These are phyloP conservation scores for Acrocephalus arundinaceus DNA, from an alignment of 2,113 vertebrate genomes.

Conservation along the genomic window DNA sequence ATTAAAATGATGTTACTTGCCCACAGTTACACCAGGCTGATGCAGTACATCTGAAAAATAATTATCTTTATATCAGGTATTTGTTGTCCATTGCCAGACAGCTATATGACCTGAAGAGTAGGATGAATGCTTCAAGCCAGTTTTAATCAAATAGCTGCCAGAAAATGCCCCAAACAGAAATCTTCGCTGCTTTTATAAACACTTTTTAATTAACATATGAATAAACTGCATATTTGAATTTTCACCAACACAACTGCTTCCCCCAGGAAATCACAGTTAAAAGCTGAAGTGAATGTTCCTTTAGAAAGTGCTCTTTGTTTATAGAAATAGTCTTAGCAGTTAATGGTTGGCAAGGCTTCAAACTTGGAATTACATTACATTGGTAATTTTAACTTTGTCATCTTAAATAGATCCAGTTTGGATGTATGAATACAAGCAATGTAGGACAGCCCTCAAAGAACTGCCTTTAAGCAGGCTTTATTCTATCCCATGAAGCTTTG, in stretches of 20 bases:
- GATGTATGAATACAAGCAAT: neutral
- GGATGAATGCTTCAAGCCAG: neutral
- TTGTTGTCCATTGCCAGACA: neutral
- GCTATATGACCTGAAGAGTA: neutral
- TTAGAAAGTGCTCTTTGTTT: constrained; percentile 43
- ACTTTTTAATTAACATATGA: neutral
- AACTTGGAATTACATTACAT: neutral
- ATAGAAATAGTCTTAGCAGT: constrained; percentile 9
- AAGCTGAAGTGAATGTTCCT: constrained; percentile 20
- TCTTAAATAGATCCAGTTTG: constrained; percentile 42
- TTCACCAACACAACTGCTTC: neutral
- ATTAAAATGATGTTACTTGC: neutral
- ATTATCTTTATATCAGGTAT: neutral
- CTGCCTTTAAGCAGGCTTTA: constrained; percentile 26
- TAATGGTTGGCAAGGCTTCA: constrained; percentile 35
- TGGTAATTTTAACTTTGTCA: constrained; percentile 50
- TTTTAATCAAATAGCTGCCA: neutral
- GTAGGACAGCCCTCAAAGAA: neutral
- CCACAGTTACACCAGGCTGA: neutral
- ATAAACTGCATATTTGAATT: neutral
- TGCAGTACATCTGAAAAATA: neutral
- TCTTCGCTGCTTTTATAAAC: neutral
- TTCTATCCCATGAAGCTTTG: constrained; percentile 43
- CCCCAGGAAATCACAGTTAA: constrained; percentile 1
- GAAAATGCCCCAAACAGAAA: neutral